Conservation (phyloP, 2,797 vertebrate species). For the Pyrocephalus nanus region DNA sequence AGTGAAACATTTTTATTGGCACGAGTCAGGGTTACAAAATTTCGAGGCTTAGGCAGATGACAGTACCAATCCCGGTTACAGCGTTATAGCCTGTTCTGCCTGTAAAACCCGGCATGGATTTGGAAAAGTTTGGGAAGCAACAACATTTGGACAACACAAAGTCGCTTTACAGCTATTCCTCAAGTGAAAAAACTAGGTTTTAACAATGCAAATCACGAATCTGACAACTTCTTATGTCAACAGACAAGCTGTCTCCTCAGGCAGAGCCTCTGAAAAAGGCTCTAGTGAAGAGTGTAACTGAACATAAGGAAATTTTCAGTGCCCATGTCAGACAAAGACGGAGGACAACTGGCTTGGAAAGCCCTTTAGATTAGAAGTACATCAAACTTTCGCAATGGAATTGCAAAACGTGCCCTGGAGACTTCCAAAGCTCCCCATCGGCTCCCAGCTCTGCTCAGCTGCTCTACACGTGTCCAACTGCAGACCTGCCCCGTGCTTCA, state of each 20-base stretch:
- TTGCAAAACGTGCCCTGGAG: background rate
- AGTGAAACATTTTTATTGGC: slow-evolving; percentile 53
- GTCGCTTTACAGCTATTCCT: background rate
- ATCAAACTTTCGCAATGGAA: background rate
- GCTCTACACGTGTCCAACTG: fast-evolving
- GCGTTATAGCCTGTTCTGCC: background rate
- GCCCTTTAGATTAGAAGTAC: background rate
- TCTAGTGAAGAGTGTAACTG: background rate
- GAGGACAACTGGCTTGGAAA: slow-evolving; percentile 1
- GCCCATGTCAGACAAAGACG: background rate
- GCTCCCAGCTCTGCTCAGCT: background rate
- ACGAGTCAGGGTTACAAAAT: slow-evolving; percentile 18
- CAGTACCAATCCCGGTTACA: background rate
- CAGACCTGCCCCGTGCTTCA: background rate
- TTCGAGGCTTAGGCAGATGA: slow-evolving; percentile 50
- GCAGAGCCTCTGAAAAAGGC: background rate
- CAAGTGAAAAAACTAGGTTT: background rate
- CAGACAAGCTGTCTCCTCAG: background rate
- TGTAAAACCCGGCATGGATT: slow-evolving; percentile 53
- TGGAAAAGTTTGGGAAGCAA: background rate
- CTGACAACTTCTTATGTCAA: background rate
- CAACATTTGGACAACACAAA: background rate
- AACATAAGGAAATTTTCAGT: background rate
- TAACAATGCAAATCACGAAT: background rate
- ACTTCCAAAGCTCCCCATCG: fast-evolving